Base-by-base conservation (phyloP, 1,140 invertebrate species). In the Eriosoma lanigerum region DNA sequence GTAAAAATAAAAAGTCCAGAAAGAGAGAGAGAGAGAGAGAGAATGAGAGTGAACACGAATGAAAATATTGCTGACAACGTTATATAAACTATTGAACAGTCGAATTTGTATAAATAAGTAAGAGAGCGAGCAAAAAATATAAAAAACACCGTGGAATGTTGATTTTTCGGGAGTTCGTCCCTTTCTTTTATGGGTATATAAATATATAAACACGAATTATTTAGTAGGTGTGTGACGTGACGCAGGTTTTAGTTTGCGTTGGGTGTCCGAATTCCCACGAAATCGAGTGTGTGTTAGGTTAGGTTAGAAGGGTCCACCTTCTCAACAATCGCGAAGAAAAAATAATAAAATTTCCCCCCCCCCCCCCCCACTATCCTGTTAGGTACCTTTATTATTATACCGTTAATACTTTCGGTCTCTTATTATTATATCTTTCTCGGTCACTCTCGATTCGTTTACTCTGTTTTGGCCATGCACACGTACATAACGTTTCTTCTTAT, bases 201-300 rank as follows among this genome's bases (percentile, higher is more conserved):
- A 12, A 62, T 62, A 38, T 75, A 26, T 38, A 54, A 56, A 15
- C 72, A 29, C 29, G 72, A 75, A 56, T 75, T 75, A 75, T 75
- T 75, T 56, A 75, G 52, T 75, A 75, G 72, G 70, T 54, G 64
- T 54, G 64, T 66, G 32, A 46, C 38, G 64, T 24, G 64, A 48
- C 38, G 32, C 29, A 24, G 24, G 26, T 24, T 29, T 38, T 75
- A n/a, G n/a, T 58, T n/a, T 17, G 68, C 12, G 48, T 44, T 56
- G 72, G 72, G 13, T 75, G 72, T 75, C 72, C 72, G 29, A 75
- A 75, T 75, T 75, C 72, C 72, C 72, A 75, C 72, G 50, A n/a
- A 75, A 52, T 32, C 21, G n/a, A n/a, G n/a, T n/a, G n/a, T n/a
- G n/a, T n/a, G n/a, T n/a, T n/a, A n/a, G n/a, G n/a, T n/a, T n/a